Evolutionary conservation across 1,140 invertebrate genomes (phyloP), one percentile per base, ranked within the genome.

Genomic region (Caenorhabditis latens): DNA sequence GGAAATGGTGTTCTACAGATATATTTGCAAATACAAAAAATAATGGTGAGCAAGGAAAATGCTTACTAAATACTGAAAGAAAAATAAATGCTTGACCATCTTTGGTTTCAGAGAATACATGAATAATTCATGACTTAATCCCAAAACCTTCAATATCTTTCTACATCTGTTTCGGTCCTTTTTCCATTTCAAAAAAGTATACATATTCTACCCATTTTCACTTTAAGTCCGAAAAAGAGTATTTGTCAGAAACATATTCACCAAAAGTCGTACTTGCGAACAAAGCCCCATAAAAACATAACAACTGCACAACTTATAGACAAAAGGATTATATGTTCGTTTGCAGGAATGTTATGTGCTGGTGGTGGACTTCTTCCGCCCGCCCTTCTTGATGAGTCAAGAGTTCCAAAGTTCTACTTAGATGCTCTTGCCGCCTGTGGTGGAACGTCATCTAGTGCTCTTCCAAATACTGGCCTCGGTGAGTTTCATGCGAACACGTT

Each of bases 331-430:
- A 53, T 40, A 42, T 14, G 40, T 21, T 84, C 24, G n/a, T 50
- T 86, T 63, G 32, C n/a, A 88, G 87, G 87, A 85, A 85, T 84
- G 63, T 63, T 88, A 6, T 61, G 61, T 50, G 88, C 88, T 32
- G 86, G 88, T 19, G 89, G 90, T 16, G 90, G 91, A 24, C 48
- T 91, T n/a, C 43, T 91, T 13, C 90, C 90, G 0, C 90, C 90
- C 48, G 83, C 90, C 14, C 84, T 91, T 21, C 82, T 91, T 4
- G 88, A 91, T n/a, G 90, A 91, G 84, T 57, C 61, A 9, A 58
- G 90, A 42, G 85, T 91, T 42, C 90, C 90, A 32, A 89, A 88
- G 48, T 91, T 91, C 71, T 91, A 91, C 84, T 67, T 88, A 53
- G 90, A 91, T 58, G 88, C 88, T 32, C 90, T 91, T 57, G 85